phyloP scores from a whole-genome alignment of 2,888 invertebrate genomes.

The Ceramica pisi region DNA sequence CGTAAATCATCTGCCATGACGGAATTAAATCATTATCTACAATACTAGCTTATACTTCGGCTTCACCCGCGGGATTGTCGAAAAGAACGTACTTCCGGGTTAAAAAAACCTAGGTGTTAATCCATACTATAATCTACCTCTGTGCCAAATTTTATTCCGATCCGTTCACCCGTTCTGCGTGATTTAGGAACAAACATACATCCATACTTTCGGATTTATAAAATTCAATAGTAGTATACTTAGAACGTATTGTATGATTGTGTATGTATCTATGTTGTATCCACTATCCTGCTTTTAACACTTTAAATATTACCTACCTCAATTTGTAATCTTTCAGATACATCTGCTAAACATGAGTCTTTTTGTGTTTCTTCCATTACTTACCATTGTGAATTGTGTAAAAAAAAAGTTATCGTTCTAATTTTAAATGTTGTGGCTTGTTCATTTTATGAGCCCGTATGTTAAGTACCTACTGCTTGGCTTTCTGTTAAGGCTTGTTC shows the following conservation, averaged over 20 bases:
- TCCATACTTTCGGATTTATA: too few species aligned
- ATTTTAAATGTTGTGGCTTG: slow-evolving; percentile 20
- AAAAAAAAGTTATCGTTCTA: slow-evolving; percentile 24
- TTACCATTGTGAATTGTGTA: slow-evolving; percentile 8
- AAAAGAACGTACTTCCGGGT: too few species aligned
- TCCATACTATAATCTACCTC: too few species aligned
- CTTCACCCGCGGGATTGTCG: too few species aligned
- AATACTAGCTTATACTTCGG: too few species aligned
- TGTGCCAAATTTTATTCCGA: too few species aligned
- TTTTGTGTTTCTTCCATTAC: slow-evolving; percentile 14
- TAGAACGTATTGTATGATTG: too few species aligned
- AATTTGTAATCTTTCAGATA: slow-evolving; percentile 32
- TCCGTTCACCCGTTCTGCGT: too few species aligned
- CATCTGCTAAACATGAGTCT: slow-evolving; percentile 34
- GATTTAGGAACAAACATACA: too few species aligned
- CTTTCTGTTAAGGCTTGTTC: neutral
- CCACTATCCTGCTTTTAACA: slow-evolving; percentile 50
- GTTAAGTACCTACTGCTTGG: neutral
- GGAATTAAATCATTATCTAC: slow-evolving; percentile 40
- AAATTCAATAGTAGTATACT: neutral
- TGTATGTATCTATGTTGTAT: neutral
- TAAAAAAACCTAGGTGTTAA: too few species aligned
- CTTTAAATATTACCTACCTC: slow-evolving; percentile 50
- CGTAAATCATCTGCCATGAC: slow-evolving; percentile 56
- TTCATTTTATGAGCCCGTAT: slow-evolving; percentile 1